A percentile compares a stretch with the other conserved stretches of the same genome.
These are phyloP conservation scores for Doryteuthis pealeii DNA, from an alignment of 1,140 invertebrate genomes.

Conservation along the genomic window DNA sequence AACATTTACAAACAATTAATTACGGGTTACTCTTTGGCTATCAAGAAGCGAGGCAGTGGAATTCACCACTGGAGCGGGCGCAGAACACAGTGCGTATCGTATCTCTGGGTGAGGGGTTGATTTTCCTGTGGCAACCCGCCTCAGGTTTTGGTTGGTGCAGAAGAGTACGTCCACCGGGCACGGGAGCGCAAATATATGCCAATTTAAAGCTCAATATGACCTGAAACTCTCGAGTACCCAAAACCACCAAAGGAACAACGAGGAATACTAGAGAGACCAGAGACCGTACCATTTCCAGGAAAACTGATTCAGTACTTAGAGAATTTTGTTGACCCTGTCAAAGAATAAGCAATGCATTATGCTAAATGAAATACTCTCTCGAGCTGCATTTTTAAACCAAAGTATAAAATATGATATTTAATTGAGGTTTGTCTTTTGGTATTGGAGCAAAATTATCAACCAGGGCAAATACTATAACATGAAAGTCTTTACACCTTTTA, in stretches of 20 bases:
- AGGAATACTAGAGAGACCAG: constrained; percentile 99
- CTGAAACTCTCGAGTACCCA: constrained; percentile 99
- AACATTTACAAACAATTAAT: no score
- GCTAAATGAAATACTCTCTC: no score
- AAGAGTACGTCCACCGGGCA: constrained; percentile 99
- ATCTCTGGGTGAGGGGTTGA: constrained; percentile 96
- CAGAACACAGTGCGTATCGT: constrained; percentile 96
- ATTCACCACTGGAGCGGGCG: constrained; percentile 94
- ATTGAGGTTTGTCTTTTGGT: no score
- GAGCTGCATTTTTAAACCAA: no score
- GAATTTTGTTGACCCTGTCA: constrained; percentile 98
- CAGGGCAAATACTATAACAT: no score
- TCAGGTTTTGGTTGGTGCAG: constrained; percentile 97
- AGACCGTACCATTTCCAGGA: constrained; percentile 99
- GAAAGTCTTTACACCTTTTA: no score
- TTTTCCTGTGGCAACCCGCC: constrained; percentile 95
- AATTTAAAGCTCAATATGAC: constrained; percentile 99
- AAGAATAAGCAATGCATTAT: no score
- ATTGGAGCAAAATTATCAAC: no score
- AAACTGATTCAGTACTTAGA: constrained; percentile 99
- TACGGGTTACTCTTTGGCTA: constrained; percentile 88
- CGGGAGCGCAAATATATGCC: constrained; percentile 99
- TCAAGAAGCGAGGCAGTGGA: no score
- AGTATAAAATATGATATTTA: no score
- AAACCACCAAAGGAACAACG: constrained; percentile 98